These are phyloP conservation scores for Capreolus pygargus DNA, from an alignment of 2,113 vertebrate genomes.

Conservation along the genomic window DNA sequence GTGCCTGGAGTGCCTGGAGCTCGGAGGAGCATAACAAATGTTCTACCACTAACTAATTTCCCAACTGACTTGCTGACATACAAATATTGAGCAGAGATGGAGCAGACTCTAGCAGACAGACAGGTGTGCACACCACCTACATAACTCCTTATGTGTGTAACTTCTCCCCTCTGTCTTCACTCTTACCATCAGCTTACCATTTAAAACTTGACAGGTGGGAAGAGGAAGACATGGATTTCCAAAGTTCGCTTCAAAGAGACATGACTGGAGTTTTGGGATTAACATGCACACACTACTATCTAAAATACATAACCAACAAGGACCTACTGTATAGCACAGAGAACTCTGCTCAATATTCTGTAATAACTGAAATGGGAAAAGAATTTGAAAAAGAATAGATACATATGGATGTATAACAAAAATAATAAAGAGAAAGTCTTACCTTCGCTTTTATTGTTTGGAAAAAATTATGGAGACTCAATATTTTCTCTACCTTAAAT, in stretches of 20 bases:
- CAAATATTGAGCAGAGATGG: fast-evolving
- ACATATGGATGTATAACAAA: neutral
- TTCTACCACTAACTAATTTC: neutral
- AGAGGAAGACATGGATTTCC: no score
- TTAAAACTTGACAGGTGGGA: neutral
- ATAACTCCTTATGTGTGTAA: fast-evolving
- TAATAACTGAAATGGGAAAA: neutral
- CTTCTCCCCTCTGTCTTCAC: neutral
- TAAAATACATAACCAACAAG: neutral
- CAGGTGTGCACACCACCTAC: fast-evolving
- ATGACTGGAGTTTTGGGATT: neutral
- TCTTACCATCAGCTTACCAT: neutral
- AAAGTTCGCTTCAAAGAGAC: fast-evolving
- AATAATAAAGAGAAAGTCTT: neutral
- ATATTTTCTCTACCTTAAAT: neutral
- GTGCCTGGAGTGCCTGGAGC: neutral
- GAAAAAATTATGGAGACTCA: neutral
- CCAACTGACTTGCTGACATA: neutral
- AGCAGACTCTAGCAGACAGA: fast-evolving
- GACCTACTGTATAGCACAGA: neutral
- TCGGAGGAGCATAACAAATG: neutral
- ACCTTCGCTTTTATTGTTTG: neutral
- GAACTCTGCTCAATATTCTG: neutral
- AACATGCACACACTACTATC: neutral
- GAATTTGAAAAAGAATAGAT: neutral